Evolutionary conservation across 2,888 invertebrate genomes (phyloP), one percentile per base, ranked within the genome.

Genomic region (Cecidostiba fungosa): DNA sequence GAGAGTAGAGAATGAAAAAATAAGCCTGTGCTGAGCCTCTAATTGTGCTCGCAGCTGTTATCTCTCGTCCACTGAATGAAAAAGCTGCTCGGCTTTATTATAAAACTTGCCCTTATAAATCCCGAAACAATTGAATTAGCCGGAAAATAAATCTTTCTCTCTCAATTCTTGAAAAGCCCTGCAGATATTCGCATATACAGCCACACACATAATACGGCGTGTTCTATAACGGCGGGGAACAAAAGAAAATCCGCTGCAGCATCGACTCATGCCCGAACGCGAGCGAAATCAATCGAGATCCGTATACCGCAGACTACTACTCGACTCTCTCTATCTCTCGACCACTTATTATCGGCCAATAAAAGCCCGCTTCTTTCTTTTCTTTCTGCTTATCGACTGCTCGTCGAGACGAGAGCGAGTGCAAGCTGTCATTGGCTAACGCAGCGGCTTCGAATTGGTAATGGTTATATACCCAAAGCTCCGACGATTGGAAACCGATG

Each of bases 281-380:
- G 47, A 26, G 59, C 70, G 70, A 82, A 77, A 82, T 82, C 77
- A 83, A 83, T 84, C 76, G 80, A 19, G 19, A 74, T 66, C 39
- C 81, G 54, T 39, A 50, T 32, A 69, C 26, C 26, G 50, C 29
- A 23, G 32, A 14, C 32, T 43, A 69, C 10, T 10, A 43, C 74
- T 39, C 77, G 32, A 59, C 50, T 78, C 12, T 26, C 39, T 10
- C 62, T 50, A 14, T 76, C 54, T 39, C 47, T 19, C 72, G 66
- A 85, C 77, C 81, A 81, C 77, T 81, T 77, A 85, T 85, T 81
- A 85, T 85, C 81, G 81, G 47, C 81, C 73, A 81, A 81, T 85
- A 81, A 81, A 77, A 85, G 77, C 62, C 36, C 72, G 23, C 16
- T 10, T 26, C 16, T 54, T 39, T 23, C 54, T 26, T 16, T 36